These are phyloP conservation scores for Eupithecia subumbrata DNA, from an alignment of 2,888 invertebrate genomes.

Conservation along the genomic window DNA sequence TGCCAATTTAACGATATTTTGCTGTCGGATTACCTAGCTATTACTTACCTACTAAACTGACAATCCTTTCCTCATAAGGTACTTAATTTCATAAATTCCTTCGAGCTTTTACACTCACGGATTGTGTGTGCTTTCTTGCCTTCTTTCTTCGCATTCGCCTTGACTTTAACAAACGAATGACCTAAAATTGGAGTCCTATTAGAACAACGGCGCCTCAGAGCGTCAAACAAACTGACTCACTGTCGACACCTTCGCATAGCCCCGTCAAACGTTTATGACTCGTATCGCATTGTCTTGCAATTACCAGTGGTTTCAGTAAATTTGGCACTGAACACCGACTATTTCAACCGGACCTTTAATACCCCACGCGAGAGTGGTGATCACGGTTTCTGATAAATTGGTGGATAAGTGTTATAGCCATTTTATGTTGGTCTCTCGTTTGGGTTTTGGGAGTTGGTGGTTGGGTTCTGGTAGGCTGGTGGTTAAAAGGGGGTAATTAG, in stretches of 20 bases:
- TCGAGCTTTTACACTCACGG: not conserved
- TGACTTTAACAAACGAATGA: slow-evolving; percentile 8
- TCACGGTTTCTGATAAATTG: slow-evolving; percentile 39
- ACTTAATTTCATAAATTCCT: not conserved
- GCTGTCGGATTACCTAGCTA: not conserved
- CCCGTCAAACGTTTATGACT: slow-evolving; percentile 73
- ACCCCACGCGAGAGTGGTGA: not conserved
- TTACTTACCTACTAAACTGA: not conserved
- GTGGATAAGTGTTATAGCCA: slow-evolving; percentile 42
- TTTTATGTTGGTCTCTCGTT: slow-evolving; percentile 11
- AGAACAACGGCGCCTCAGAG: slow-evolving; percentile 26
- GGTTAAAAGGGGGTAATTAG: slow-evolving; percentile 65
- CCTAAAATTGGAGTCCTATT: slow-evolving; percentile 21
- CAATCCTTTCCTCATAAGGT: not conserved
- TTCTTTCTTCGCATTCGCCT: not conserved
- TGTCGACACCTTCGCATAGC: slow-evolving; percentile 63
- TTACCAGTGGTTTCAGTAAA: slow-evolving; percentile 76
- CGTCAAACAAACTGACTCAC: slow-evolving; percentile 59
- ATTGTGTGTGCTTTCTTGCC: not conserved
- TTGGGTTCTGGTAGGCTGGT: slow-evolving; percentile 52
- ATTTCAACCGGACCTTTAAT: slow-evolving; percentile 23
- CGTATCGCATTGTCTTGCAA: slow-evolving; percentile 76
- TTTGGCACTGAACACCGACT: slow-evolving; percentile 66
- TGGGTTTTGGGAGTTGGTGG: not conserved
- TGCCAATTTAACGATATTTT: not conserved